A percentile compares a stretch with the other conserved stretches of the same genome.
These are phyloP conservation scores for Thaleichthys pacificus DNA, from an alignment of 2,797 vertebrate species.

Conservation along the genomic window DNA sequence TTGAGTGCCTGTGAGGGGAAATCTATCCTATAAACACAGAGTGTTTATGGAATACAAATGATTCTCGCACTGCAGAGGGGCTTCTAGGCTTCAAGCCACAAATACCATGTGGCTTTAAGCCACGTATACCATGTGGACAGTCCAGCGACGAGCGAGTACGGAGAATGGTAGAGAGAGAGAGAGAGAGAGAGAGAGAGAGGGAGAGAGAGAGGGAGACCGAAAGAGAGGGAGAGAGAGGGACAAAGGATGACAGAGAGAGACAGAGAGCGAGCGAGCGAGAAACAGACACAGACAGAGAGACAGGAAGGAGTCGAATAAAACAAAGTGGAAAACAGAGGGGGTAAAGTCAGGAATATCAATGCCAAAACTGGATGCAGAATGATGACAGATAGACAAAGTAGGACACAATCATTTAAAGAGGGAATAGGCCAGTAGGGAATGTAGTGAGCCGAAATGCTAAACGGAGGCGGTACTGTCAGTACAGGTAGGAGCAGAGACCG, in stretches of 20 bases:
- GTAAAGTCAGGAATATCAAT: conserved; percentile 13
- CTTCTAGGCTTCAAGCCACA: conserved; percentile 48
- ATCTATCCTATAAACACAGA: conserved; percentile 66
- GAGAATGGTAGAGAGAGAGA: conserved; percentile 18
- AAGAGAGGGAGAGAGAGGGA: conserved; percentile 5
- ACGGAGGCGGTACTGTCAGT: neutral
- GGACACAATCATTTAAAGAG: neutral
- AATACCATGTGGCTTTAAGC: conserved; percentile 22
- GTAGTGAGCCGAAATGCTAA: neutral
- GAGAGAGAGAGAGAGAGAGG: conserved; percentile 11
- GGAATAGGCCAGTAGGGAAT: neutral
- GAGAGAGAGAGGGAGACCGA: conserved; percentile 20
- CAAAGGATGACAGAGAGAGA: conserved; percentile 14
- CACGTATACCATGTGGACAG: neutral
- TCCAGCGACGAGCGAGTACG: conserved; percentile 25
- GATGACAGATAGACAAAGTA: neutral
- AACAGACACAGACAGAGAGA: neutral
- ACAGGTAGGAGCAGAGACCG: neutral
- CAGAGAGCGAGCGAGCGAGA: conserved; percentile 25
- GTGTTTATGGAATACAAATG: conserved; percentile 75
- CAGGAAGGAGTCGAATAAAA: conserved; percentile 23
- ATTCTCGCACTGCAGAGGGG: conserved; percentile 41
- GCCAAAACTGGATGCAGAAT: conserved; percentile 31
- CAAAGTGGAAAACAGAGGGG: neutral
- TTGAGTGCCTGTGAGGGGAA: conserved; percentile 65